These are phyloP conservation scores for Centropyge bicolor DNA, from an alignment of 2,797 vertebrate species.

Conservation along the genomic window DNA sequence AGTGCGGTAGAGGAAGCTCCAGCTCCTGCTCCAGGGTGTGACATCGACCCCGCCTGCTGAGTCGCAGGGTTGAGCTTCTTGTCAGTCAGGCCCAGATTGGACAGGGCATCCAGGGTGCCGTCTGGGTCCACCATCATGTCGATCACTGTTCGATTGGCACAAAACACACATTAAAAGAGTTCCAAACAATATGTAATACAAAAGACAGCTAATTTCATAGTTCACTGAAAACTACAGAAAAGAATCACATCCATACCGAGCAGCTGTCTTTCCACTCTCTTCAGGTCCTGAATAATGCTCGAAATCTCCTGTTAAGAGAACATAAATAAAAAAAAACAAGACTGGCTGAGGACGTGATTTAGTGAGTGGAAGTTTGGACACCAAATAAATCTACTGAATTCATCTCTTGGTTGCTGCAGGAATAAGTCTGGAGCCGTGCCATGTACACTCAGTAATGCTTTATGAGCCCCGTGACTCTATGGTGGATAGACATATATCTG, in stretches of 20 bases:
- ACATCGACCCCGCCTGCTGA: slow-evolving; percentile 61
- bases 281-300: slow-evolving; percentile 94
- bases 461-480: slow-evolving; percentile 47
- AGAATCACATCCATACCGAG: slow-evolving; percentile 85
- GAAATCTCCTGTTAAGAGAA: slow-evolving; percentile 90
- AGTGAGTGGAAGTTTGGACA: slow-evolving; percentile 34
- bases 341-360: slow-evolving; percentile 25
- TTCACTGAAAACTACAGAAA: not conserved
- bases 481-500: slow-evolving; percentile 36
- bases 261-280: slow-evolving; percentile 93
- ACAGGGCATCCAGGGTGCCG: slow-evolving; percentile 93
- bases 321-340: slow-evolving; percentile 36
- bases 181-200: not conserved
- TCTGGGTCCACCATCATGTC: slow-evolving; percentile 98
- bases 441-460: slow-evolving; percentile 39
- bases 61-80: slow-evolving; percentile 82
- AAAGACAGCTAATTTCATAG: not conserved
- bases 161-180: slow-evolving; percentile 9
- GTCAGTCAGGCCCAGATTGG: slow-evolving; percentile 89
- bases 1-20: slow-evolving; percentile 38
- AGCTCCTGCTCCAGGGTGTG: slow-evolving; percentile 52
- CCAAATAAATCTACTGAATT: slow-evolving; percentile 50
- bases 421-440: slow-evolving; percentile 42
- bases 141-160: slow-evolving; percentile 85
- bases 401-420: slow-evolving; percentile 33